Evolutionary conservation across 2,888 invertebrate genomes (phyloP).

Genomic region (Philopedon plagiatum): DNA sequence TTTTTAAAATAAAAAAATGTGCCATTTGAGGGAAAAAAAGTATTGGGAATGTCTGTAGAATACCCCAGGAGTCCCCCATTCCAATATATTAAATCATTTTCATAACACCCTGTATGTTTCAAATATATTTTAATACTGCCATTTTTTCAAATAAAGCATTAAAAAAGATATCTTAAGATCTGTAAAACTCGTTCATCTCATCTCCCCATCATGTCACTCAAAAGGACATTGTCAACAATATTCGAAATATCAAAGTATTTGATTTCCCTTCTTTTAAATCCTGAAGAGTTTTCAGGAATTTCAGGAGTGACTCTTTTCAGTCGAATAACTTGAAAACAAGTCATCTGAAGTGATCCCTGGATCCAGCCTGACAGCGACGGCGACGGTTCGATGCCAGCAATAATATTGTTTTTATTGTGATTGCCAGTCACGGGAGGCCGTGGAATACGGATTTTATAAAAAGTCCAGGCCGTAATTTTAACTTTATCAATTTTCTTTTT

Average conservation of each 20-base stretch:
- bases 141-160: too few species aligned
- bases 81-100: too few species aligned
- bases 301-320: slow-evolving; percentile 41
- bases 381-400: slow-evolving; percentile 56
- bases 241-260: slow-evolving; percentile 41
- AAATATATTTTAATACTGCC: too few species aligned
- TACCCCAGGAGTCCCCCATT: too few species aligned
- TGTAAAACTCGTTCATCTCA: too few species aligned
- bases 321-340: slow-evolving; percentile 56
- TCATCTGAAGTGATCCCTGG: slow-evolving; percentile 55
- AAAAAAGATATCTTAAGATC: too few species aligned
- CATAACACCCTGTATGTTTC: too few species aligned
- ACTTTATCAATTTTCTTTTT: too few species aligned
- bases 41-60: too few species aligned
- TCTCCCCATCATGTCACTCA: too few species aligned
- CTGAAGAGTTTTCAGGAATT: slow-evolving; percentile 49
- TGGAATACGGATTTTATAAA: neutral
- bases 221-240: slow-evolving; percentile 20
- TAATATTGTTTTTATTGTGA: slow-evolving; percentile 60
- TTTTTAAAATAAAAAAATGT: too few species aligned
- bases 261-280: slow-evolving; percentile 41
- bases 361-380: slow-evolving; percentile 44
- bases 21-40: too few species aligned
- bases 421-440: slow-evolving; percentile 48
- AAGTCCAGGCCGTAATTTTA: slow-evolving; percentile 16